Evolutionary conservation across 2,888 invertebrate species (phyloP), one percentile per base, ranked within the genome.

Genomic region (Drosophila mimica): DNA sequence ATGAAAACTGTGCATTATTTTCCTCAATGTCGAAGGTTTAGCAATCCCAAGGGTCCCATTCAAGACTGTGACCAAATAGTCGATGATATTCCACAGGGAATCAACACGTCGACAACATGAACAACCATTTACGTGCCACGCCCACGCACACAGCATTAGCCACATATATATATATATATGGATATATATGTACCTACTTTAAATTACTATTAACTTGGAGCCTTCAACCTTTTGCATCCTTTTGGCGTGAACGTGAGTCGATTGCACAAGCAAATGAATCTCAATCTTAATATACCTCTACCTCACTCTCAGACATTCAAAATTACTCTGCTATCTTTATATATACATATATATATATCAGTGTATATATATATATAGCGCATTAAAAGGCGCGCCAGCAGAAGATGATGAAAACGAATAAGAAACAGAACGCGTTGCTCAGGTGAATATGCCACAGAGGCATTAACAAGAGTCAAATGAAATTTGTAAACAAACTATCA

Each of bases 401-500:
- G 53, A 43, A 67, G 31, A 70, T 57, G 57, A 25, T 46, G 25
- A 46, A 53, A 60, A 57, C 43, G 36, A 56, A 6, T 31, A 43
- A 51, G 62, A 17, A 61, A 57, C 30, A 74, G 43, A 63, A 34
- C 33, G 36, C 62, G 33, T 69, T 46, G 54, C 69, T 74, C 69
- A 79, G 71, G 79, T 82, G 79, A 71, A 78, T 64, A 78, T 62
- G 59, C 74, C 70, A 71, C 79, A 67, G 63, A 62, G 59, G 62
- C 62, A 77, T 72, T 76, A 54, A 65, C 28, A 56, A 51, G 73
- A 73, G 73, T 61, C 48, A 72, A 89, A 84, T 74, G 70, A 87
- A 87, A 82, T 86, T 88, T 82, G 89, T 89, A 86, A 86, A 88
- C 86, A 89, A 86, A 88, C 85, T 89, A 89, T 89, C 86, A 86